Conservation (phyloP, 2,113 vertebrate genomes). For the Pristiophorus japonicus region DNA sequence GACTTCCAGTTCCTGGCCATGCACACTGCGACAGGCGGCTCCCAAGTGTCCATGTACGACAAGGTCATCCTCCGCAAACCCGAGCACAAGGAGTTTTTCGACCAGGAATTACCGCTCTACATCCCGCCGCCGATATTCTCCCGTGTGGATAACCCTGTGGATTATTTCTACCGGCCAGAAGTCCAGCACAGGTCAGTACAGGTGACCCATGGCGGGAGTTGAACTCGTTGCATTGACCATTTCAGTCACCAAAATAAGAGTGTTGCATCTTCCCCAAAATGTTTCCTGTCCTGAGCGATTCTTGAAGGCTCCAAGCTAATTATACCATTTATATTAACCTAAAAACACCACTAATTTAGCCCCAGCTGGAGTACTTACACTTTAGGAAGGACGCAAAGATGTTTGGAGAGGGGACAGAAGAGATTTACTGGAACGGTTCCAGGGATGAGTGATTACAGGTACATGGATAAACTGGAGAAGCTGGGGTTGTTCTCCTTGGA, state of each 20-base stretch:
- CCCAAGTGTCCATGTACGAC: slow-evolving; percentile 73
- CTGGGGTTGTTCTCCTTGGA: too few species aligned
- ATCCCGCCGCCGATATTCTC: slow-evolving; percentile 92
- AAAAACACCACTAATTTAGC: too few species aligned
- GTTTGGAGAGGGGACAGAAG: too few species aligned
- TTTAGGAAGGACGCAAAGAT: too few species aligned
- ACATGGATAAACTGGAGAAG: too few species aligned
- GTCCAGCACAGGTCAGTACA: slow-evolving; percentile 62
- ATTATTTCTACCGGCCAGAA: slow-evolving; percentile 86
- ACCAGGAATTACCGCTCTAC: slow-evolving; percentile 71
- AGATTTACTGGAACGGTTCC: too few species aligned
- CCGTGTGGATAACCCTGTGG: slow-evolving; percentile 76
- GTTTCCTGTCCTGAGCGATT: not conserved
- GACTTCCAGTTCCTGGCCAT: slow-evolving; percentile 90
- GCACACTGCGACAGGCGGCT: slow-evolving; percentile 59
- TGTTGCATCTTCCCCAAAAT: not conserved
- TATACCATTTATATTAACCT: not conserved
- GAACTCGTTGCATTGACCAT: not conserved
- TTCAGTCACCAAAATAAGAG: not conserved
- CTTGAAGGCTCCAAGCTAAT: not conserved
- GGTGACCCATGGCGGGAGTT: too few species aligned
- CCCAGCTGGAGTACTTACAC: too few species aligned
- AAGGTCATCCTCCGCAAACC: slow-evolving; percentile 75
- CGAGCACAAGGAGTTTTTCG: slow-evolving; percentile 81
- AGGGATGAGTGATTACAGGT: too few species aligned